Conservation (phyloP, 2,113 vertebrate genomes). For the Triplophysa rosa region DNA sequence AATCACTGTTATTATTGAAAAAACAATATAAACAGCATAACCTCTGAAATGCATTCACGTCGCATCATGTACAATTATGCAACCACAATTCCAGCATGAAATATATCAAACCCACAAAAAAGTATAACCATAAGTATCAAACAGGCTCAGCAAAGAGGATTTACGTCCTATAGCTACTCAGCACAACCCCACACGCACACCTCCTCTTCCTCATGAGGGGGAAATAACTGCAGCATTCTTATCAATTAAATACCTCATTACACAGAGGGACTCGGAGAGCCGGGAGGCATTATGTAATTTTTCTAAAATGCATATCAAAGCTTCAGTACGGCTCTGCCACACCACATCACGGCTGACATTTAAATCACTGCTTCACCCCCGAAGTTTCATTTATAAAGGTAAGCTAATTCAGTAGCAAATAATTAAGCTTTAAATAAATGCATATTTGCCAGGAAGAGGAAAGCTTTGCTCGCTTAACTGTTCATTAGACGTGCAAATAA, state of each 20-base stretch:
- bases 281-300: conserved; percentile 62
- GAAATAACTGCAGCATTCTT: conserved; percentile 74
- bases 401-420: neutral
- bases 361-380: neutral
- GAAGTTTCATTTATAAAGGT: neutral
- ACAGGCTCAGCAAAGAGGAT: neutral
- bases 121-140: neutral
- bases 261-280: conserved; percentile 59
- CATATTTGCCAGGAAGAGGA: neutral
- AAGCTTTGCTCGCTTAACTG: neutral
- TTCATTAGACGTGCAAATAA: conserved; percentile 29
- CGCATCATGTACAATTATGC: neutral
- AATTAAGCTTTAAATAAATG: conserved; percentile 8
- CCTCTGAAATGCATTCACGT: neutral
- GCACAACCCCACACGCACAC: neutral
- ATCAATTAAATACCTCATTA: conserved; percentile 68
- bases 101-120: neutral
- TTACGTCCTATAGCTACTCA: neutral
- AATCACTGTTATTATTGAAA: neutral
- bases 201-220: conserved; percentile 69
- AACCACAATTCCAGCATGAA: neutral
- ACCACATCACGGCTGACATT: conserved; percentile 3
- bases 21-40: no score
- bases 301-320: conserved; percentile 47
- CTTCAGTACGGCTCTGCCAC: conserved; percentile 21